A percentile compares a stretch with the other conserved stretches of the same genome.
These are phyloP conservation scores for Anoplolepis gracilipes DNA, from an alignment of 1,140 invertebrate genomes.

Conservation along the genomic window DNA sequence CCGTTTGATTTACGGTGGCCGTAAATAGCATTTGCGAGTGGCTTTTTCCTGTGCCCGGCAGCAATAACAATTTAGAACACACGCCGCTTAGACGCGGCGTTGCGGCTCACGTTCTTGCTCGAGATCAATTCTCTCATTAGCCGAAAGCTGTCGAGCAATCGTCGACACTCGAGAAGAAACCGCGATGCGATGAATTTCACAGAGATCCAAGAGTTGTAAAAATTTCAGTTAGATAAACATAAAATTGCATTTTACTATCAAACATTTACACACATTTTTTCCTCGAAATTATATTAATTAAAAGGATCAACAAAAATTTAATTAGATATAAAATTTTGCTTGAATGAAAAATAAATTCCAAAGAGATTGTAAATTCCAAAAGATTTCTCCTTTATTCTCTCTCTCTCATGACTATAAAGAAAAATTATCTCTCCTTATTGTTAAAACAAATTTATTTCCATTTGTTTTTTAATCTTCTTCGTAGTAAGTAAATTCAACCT, in stretches of 20 bases:
- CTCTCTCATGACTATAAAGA: background rate
- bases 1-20: conserved; percentile 63
- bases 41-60: conserved; percentile 45
- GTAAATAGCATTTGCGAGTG: conserved; percentile 65
- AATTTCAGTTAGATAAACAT: background rate
- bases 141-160: background rate
- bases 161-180: background rate
- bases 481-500: background rate
- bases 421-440: background rate
- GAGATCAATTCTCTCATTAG: conserved; percentile 38
- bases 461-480: background rate
- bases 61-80: conserved; percentile 61
- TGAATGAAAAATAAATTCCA: background rate
- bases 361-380: background rate
- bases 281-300: background rate
- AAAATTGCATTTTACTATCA: background rate
- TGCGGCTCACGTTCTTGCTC: background rate
- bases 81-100: conserved; percentile 2
- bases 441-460: background rate
- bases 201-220: background rate
- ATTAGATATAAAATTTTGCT: background rate
- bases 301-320: background rate
- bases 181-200: background rate
- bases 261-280: background rate
- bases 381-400: background rate